Conservation (phyloP, 2,797 vertebrate genomes). For the Sardinella longiceps region DNA sequence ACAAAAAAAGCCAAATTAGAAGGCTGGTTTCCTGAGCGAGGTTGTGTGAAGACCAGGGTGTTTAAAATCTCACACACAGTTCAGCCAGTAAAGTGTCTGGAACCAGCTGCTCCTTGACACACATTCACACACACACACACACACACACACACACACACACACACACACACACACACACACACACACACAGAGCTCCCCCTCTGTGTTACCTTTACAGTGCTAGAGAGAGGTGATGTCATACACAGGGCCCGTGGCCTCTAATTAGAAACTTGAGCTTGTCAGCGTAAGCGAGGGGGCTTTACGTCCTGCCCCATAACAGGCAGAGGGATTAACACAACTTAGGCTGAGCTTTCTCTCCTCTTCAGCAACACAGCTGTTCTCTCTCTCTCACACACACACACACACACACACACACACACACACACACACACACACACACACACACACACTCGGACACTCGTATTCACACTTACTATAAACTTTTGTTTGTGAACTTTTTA, state of each 20-base stretch:
- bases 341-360: conserved; percentile 51
- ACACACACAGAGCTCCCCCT: conserved; percentile 29
- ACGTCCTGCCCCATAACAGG: conserved; percentile 34
- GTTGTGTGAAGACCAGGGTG: conserved; percentile 37
- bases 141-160: conserved; percentile 13
- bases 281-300: conserved; percentile 64
- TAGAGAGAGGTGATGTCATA: conserved; percentile 73
- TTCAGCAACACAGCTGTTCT: background rate
- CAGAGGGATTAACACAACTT: conserved; percentile 56
- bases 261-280: conserved; percentile 73
- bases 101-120: conserved; percentile 69
- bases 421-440: background rate
- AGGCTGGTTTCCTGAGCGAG: conserved; percentile 43
- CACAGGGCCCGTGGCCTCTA: conserved; percentile 64
- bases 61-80: conserved; percentile 66
- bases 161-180: conserved; percentile 11
- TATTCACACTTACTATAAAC: background rate
- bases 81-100: conserved; percentile 42
- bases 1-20: conserved; percentile 68
- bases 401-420: background rate
- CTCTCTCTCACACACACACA: background rate
- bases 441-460: background rate
- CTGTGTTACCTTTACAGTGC: conserved; percentile 45
- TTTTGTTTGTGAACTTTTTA: conserved; percentile 37
- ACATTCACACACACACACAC: background rate